Evolutionary conservation across 2,797 vertebrate species (phyloP), one percentile per base, ranked within the genome.

Genomic region (Hoplostethus atlanticus): DNA sequence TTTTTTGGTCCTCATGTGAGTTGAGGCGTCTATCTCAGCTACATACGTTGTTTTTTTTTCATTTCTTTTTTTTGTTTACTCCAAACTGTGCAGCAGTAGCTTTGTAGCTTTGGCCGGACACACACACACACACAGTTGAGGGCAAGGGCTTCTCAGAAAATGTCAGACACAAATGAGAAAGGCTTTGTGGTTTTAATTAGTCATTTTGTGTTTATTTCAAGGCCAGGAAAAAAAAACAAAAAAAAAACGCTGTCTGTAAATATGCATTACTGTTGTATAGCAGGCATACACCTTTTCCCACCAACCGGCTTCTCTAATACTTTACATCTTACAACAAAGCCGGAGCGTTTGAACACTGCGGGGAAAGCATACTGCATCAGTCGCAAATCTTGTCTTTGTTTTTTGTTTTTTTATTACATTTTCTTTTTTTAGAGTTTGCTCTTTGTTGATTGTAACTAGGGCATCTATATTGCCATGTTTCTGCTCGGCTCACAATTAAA

Each of bases 391-490:
- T 81, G 71, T 93, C 84, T 93, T 91, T 84, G 86, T 84, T 86
- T 80, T 80, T 81, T 76, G 21, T 21, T 21, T 21, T 21, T 21
- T 21, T 21, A 21, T 21, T 21, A 21, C 21, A 28, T 2, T 84
- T 86, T 80, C 83, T 55, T 85, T 76, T 84, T 68, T 64, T 77
- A 51, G 77, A 87, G 82, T 91, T 21, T 92, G 80, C 87, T 91
- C 91, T 93, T 94, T 94, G 93, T 93, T 95, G 94, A 95, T 95
- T 95, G 93, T 94, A 96, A 95, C 92, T 96, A 93, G 94, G 95
- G 92, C 94, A 95, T 95, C 94, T 95, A 94, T 95, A 94, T 94
- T 93, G 92, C 93, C 84, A 80, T 90, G 89, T 94, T 95, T 95
- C 91, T 90, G 83, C 85, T 90, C 87, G 70, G 91, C 94, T 92